Conservation (phyloP, 2,888 invertebrate species). For the Nomada fabriciana region DNA sequence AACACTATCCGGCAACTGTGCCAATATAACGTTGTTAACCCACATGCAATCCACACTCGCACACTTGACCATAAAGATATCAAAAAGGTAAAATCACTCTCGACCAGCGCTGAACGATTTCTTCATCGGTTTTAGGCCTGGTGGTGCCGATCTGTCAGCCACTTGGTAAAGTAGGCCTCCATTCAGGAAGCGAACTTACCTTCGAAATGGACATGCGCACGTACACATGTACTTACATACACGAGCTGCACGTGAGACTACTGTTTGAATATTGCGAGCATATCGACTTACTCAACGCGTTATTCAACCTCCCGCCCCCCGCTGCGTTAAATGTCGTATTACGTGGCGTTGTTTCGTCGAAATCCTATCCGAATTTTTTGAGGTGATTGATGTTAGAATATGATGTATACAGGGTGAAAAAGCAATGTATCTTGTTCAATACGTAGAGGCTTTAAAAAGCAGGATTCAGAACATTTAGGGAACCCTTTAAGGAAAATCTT, state of each 20-base stretch:
- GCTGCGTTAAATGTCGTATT: constrained; percentile 47
- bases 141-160: constrained; percentile 30
- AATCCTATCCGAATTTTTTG: constrained; percentile 44
- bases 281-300: constrained; percentile 70
- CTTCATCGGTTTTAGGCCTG: background rate
- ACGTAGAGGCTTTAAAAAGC: no score
- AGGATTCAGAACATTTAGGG: no score
- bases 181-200: constrained; percentile 70
- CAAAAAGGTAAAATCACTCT: background rate
- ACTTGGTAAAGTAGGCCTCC: constrained; percentile 51
- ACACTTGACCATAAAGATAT: background rate
- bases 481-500: no score
- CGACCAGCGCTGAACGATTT: constrained; percentile 4
- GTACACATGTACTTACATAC: background rate
- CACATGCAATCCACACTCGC: background rate
- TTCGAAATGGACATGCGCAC: constrained; percentile 43
- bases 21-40: background rate
- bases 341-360: constrained; percentile 43
- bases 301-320: constrained; percentile 57
- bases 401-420: background rate
- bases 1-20: no score
- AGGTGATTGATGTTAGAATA: constrained; percentile 19
- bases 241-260: constrained; percentile 29
- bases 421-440: no score
- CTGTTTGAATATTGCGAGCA: constrained; percentile 56